A percentile compares a stretch with the other conserved stretches of the same genome.
phyloP scores from a whole-genome alignment of 1,140 invertebrate species.

The Drosophila miranda region DNA sequence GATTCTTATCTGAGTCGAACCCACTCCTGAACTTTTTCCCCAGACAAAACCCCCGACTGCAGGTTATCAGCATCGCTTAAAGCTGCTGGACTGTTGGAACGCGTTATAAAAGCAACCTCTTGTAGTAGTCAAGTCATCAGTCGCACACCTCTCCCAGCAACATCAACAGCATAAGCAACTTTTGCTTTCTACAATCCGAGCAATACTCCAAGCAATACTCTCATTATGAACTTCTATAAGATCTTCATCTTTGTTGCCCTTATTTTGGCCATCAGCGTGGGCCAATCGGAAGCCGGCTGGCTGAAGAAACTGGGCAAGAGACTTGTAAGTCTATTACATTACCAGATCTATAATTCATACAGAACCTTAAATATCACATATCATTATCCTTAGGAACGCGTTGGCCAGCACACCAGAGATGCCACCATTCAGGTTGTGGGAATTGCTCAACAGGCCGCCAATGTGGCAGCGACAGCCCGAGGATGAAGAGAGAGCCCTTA shows the following conservation, averaged over 20 bases:
- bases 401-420: conserved; percentile 73
- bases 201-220: neutral
- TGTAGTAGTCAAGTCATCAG: conserved; percentile 25
- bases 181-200: neutral
- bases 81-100: too few relatives aligned
- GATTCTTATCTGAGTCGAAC: too few relatives aligned
- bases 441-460: conserved; percentile 69
- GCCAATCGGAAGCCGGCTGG: conserved; percentile 70
- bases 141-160: conserved; percentile 2
- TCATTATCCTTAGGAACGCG: conserved; percentile 54
- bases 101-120: conserved; percentile 39
- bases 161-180: conserved; percentile 3
- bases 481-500: conserved; percentile 29
- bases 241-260: conserved; percentile 68
- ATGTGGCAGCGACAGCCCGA: conserved; percentile 66
- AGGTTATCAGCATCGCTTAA: too few relatives aligned
- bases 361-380: neutral
- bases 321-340: conserved; percentile 50
- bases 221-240: conserved; percentile 75
- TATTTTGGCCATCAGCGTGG: conserved; percentile 60
- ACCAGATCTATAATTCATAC: neutral
- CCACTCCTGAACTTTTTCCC: too few relatives aligned
- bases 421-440: conserved; percentile 69
- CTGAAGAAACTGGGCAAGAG: conserved; percentile 70
- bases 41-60: too few relatives aligned